These are phyloP conservation scores for Indicator indicator DNA, from an alignment of 2,113 vertebrate species.

Conservation along the genomic window DNA sequence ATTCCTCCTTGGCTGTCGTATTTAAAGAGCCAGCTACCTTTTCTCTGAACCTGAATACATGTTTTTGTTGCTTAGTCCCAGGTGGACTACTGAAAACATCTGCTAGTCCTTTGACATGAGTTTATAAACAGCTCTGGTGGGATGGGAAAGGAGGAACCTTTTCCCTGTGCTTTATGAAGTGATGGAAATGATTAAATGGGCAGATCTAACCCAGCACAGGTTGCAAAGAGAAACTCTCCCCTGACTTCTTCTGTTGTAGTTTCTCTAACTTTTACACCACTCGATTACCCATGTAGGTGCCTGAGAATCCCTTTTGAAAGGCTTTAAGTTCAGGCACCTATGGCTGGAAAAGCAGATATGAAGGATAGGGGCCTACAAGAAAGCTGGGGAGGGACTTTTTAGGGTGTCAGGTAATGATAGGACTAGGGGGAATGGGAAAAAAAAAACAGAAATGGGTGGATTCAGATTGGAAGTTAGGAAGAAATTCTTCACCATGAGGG, in stretches of 20 bases:
- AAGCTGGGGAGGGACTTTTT: no score
- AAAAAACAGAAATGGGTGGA: no score
- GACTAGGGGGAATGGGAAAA: no score
- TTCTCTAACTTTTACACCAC: not conserved
- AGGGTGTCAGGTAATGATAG: no score
- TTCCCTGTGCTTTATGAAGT: not conserved
- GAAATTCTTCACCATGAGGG: no score
- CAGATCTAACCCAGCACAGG: not conserved
- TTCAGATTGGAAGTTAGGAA: no score
- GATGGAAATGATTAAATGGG: not conserved
- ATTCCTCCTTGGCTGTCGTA: not conserved
- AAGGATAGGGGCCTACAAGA: not conserved
- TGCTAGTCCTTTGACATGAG: not conserved
- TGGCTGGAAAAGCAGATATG: not conserved
- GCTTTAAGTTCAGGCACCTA: not conserved
- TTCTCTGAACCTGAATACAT: not conserved
- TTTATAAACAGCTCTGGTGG: conserved; percentile 10
- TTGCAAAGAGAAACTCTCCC: not conserved
- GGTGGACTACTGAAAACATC: not conserved
- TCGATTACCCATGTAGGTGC: not conserved
- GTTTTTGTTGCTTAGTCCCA: not conserved
- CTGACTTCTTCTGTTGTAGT: not conserved
- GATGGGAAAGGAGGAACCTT: not conserved
- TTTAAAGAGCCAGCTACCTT: conserved; percentile 31
- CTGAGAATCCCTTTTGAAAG: not conserved